Evolutionary conservation across 2,113 vertebrate genomes (phyloP).

Genomic region (Microcebus griseorufus): DNA sequence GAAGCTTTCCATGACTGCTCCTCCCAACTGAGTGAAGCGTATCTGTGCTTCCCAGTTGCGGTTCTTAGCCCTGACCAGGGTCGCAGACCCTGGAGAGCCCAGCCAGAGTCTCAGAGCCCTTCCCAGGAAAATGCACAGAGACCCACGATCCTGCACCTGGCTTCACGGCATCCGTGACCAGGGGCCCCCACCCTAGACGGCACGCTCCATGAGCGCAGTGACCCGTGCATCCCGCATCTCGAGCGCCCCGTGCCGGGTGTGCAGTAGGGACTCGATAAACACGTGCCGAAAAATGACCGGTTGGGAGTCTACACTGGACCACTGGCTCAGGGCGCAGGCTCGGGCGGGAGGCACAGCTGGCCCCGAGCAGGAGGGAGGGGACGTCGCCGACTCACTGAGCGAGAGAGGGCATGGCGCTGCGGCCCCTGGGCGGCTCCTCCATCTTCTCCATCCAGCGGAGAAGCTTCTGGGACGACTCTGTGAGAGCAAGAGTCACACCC

Average conservation of each 20-base stretch:
- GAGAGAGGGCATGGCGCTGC: rapidly evolving
- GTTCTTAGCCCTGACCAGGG: not conserved
- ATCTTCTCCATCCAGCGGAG: rapidly evolving
- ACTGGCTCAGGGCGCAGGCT: not conserved
- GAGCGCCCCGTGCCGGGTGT: not conserved
- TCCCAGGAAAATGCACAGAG: not conserved
- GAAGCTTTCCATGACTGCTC: not conserved
- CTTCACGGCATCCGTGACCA: not conserved
- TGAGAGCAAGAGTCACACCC: not conserved
- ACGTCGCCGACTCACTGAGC: not conserved
- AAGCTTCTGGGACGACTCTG: not conserved
- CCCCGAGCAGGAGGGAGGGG: rapidly evolving
- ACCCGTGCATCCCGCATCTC: not conserved
- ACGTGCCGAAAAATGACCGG: not conserved
- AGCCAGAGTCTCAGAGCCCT: not conserved
- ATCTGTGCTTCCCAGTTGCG: not conserved
- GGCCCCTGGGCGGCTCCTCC: rapidly evolving
- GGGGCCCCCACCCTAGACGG: not conserved
- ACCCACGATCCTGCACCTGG: not conserved
- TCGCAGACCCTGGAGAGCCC: not conserved
- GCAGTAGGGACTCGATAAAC: not conserved
- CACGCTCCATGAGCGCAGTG: not conserved
- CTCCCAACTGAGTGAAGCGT: not conserved
- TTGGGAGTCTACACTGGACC: not conserved
- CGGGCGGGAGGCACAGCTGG: not conserved